Evolutionary conservation across 2,113 vertebrate species (phyloP), one percentile per base, ranked within the genome.

Genomic region (Bambusicola thoracicus): DNA sequence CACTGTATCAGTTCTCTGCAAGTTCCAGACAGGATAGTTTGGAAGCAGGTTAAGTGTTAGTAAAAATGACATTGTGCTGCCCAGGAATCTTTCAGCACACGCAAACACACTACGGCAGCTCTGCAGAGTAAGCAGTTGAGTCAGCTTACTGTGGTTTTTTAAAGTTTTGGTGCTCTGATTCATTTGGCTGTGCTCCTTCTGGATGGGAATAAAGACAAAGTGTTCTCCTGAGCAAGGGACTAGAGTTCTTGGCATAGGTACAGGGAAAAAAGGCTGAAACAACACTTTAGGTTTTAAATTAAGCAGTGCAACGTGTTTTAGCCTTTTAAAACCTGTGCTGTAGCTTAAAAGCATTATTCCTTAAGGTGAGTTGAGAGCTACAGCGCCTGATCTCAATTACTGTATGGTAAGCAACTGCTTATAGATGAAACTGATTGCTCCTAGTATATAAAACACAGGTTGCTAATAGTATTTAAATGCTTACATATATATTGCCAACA

Each of bases 131-230:
- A 92, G 92, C 68, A 34, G n/a, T 79, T 89, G 96, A 94, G 74
- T 95, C 87, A 95, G 89, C 93, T 38, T 32, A 2, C 61, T 92
- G 88, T 69, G 88, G 78, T 69, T 92, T 90, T 70, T 61, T 10
- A 46, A 58, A 72, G 77, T 86, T 95, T 90, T 6, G 30, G 84
- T 85, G 81, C 43, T 91, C 25, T 63, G 76, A 89, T 76, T 94
- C n/a, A 56, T 68, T 95, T 95, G 93, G 90, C 93, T 76, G 53
- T 68, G 30, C 55, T 95, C 67, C 80, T 94, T 66, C 40, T 96
- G 87, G 87, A 87, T 67, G 70, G 61, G 46, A 94, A 87, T 59
- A 63, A 92, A 93, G 91, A 49, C 85, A 44, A 67, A 75, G 91
- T 92, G 81, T 85, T 92, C 48, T 91, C 66, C 87, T 81, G 75